Base-by-base conservation (phyloP, 1,140 invertebrate species). In the Drosophila sproati region DNA sequence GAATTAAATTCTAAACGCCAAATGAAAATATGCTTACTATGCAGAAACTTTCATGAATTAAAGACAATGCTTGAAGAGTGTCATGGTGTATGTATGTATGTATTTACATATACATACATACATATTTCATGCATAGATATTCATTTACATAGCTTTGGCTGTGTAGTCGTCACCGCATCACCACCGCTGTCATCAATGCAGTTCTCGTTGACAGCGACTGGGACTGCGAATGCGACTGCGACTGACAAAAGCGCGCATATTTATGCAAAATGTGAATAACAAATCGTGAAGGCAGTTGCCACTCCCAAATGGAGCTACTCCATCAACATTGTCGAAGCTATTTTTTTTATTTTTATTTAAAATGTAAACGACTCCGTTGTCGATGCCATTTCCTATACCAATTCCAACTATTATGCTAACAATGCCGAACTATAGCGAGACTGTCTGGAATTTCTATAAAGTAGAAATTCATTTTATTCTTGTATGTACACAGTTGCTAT, bases 211-310 rank as follows among this genome's bases (percentile, higher is more conserved):
- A 79, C 82, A 73, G 78, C 56, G 45, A 71, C 59, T 39, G 47
- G 54, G 54, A 66, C 35, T 41, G 56, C 56, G 39, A 70, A 52
- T 61, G 20, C 39, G 78, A 79, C 78, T 80, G 80, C 83, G 85
- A 56, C 67, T 82, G 82, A 82, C 82, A 75, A 35, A 20, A 20
- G 20, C 67, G 70, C 77, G 73, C 77, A 89, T 85, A 87, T 87
- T 87, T 87, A 89, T 87, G 83, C 85, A 89, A 87, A 87, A 80
- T 78, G 80, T 89, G 85, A 87, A 43, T 20, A 77, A 80, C 77
- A 85, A 88, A 88, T 89, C 83, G 88, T 87, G 75, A 80, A 66
- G 62, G 63, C 77, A 63, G 74, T 73, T 63, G 64, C 80, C 87
- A 80, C 69, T 85, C 71, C 82, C 76, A 66, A 71, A 71, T 77